Percentiles rank a stretch among this genome's conserved stretches.
phyloP scores from a whole-genome alignment of 2,888 invertebrate genomes.

The Scaptodrosophila latifasciaeformis region DNA sequence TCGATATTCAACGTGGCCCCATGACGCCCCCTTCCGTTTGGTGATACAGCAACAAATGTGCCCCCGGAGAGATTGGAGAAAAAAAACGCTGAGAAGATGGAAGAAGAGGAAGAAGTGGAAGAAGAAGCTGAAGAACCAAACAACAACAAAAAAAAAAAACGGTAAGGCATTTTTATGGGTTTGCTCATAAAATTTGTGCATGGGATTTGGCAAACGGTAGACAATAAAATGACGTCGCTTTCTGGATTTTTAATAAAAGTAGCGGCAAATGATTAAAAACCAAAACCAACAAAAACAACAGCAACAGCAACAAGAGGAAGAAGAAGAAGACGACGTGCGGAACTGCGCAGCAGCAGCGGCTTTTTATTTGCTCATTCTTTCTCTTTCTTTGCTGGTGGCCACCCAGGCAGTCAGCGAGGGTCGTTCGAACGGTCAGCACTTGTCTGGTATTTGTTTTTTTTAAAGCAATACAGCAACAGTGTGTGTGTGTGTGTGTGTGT shows the following conservation, averaged over 20 bases:
- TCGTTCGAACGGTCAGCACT: constrained; percentile 37
- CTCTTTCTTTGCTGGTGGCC: constrained; percentile 22
- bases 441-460: not conserved
- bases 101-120: not conserved
- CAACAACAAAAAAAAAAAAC: constrained; percentile 23
- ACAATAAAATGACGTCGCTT: constrained; percentile 65
- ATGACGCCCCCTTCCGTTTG: constrained; percentile 2
- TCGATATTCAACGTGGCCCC: no score
- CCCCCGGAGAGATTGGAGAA: constrained; percentile 48
- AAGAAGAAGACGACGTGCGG: not conserved
- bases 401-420: constrained; percentile 55
- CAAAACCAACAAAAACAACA: no score
- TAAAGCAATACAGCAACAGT: not conserved
- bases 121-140: constrained; percentile 2
- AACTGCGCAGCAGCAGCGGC: constrained; percentile 40
- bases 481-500: not conserved
- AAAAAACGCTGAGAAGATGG: constrained; percentile 4
- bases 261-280: constrained; percentile 59
- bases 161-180: constrained; percentile 62
- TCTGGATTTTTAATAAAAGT: constrained; percentile 60
- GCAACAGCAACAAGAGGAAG: constrained; percentile 14
- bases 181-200: constrained; percentile 67
- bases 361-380: not conserved
- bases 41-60: constrained; percentile 54
- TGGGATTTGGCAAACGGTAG: constrained; percentile 53